Percentiles rank a stretch among this genome's conserved stretches.
phyloP scores from a whole-genome alignment of 2,888 invertebrate genomes.

The Eutolmus rufibarbis region DNA sequence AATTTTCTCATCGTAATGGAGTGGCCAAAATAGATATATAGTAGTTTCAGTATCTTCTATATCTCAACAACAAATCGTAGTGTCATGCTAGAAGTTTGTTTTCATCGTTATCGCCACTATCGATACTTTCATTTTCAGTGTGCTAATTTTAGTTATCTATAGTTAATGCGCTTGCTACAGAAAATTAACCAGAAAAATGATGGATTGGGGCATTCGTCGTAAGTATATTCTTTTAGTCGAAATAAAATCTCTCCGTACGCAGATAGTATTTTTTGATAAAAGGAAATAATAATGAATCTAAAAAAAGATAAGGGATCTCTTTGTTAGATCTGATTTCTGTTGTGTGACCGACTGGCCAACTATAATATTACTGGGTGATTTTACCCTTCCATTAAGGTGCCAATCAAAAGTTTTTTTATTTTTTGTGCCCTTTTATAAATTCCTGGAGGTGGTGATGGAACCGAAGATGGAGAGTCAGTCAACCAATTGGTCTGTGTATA shows the following conservation, averaged over 20 bases:
- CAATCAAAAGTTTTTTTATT: neutral
- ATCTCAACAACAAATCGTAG: neutral
- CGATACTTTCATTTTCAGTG: neutral
- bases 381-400: neutral
- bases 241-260: neutral
- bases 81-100: constrained; percentile 14
- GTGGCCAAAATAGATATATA: constrained; percentile 18
- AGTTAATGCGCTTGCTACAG: neutral
- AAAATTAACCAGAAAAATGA: constrained; percentile 64
- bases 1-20: neutral
- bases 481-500: neutral
- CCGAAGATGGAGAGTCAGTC: neutral
- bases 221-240: constrained; percentile 60
- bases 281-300: neutral
- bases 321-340: neutral
- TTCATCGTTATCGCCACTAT: neutral
- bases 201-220: constrained; percentile 80
- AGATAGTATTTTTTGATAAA: neutral
- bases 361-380: neutral
- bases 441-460: neutral
- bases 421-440: neutral
- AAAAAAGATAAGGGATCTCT: neutral
- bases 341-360: neutral
- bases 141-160: neutral
- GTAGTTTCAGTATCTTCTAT: neutral